Evolutionary conservation across 1,140 invertebrate species (phyloP).

Genomic region (Portunus trituberculatus): DNA sequence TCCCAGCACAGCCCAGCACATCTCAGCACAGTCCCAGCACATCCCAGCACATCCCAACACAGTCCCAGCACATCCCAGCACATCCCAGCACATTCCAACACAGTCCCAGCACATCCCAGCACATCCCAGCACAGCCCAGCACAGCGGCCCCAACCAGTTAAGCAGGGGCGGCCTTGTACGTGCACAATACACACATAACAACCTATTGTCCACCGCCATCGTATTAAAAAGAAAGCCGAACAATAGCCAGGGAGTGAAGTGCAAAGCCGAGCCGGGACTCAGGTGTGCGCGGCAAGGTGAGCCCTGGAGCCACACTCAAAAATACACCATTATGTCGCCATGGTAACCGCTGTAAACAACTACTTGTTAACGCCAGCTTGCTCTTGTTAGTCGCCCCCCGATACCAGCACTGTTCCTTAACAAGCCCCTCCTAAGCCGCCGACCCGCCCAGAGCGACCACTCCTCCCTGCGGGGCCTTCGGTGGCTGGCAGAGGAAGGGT

Average conservation of each 20-base stretch:
- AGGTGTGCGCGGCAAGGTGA: slow-evolving; percentile 5
- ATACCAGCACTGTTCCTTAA: slow-evolving; percentile 64
- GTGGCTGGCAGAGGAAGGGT: background rate
- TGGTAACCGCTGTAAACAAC: slow-evolving; percentile 72
- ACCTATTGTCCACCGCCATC: slow-evolving; percentile 30
- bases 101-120: too few relatives aligned
- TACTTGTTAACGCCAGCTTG: slow-evolving; percentile 50
- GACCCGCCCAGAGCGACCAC: slow-evolving; percentile 49
- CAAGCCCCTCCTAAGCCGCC: slow-evolving; percentile 54
- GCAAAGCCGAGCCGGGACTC: slow-evolving; percentile 5
- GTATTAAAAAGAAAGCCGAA: slow-evolving; percentile 35
- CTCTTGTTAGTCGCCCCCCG: slow-evolving; percentile 46
- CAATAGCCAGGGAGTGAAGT: slow-evolving; percentile 15
- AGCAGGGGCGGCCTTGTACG: background rate
- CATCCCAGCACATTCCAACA: too few relatives aligned
- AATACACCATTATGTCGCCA: slow-evolving; percentile 71
- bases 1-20: too few relatives aligned
- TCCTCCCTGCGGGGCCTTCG: slow-evolving; percentile 19
- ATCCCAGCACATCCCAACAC: too few relatives aligned
- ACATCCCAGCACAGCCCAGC: too few relatives aligned
- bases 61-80: too few relatives aligned
- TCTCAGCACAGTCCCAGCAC: too few relatives aligned
- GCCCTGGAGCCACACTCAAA: slow-evolving; percentile 54
- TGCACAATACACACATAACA: slow-evolving; percentile 22
- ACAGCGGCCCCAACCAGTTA: too few relatives aligned